phyloP scores from a whole-genome alignment of 2,888 invertebrate species.

The Apodemia hepburni region DNA sequence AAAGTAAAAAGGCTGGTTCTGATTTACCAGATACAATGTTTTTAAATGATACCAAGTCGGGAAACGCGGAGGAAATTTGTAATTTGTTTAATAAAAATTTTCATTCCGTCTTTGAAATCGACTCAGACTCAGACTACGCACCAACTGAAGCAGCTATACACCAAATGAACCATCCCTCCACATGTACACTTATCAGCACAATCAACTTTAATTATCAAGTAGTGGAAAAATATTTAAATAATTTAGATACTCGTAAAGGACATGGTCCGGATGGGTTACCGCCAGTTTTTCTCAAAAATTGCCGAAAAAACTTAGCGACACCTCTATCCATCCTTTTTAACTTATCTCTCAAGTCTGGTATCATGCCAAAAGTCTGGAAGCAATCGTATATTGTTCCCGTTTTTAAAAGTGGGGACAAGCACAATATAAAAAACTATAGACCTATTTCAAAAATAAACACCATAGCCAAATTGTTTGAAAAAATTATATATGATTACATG shows the following conservation, averaged over 20 bases:
- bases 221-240: neutral
- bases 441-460: constrained; percentile 1
- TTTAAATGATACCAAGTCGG: neutral
- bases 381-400: constrained; percentile 13
- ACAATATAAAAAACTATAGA: neutral
- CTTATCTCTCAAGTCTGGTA: constrained; percentile 8
- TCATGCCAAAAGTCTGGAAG: constrained; percentile 17
- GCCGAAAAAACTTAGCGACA: neutral
- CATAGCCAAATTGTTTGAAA: constrained; percentile 12
- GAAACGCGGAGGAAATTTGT: constrained; percentile 2
- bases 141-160: too few species aligned
- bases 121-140: neutral
- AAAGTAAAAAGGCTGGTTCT: constrained; percentile 7
- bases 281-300: neutral
- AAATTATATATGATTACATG: constrained; percentile 14
- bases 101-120: constrained; percentile 14
- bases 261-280: constrained; percentile 16
- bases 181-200: neutral
- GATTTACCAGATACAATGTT: constrained; percentile 13
- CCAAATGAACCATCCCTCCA: too few species aligned
- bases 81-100: constrained; percentile 17
- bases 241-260: constrained; percentile 11
- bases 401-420: constrained; percentile 16
- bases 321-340: constrained; percentile 11
- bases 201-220: neutral